Percentiles rank a stretch among this genome's conserved stretches.
These are phyloP conservation scores for Lobophora halterata DNA, from an alignment of 2,888 invertebrate species.

Conservation along the genomic window DNA sequence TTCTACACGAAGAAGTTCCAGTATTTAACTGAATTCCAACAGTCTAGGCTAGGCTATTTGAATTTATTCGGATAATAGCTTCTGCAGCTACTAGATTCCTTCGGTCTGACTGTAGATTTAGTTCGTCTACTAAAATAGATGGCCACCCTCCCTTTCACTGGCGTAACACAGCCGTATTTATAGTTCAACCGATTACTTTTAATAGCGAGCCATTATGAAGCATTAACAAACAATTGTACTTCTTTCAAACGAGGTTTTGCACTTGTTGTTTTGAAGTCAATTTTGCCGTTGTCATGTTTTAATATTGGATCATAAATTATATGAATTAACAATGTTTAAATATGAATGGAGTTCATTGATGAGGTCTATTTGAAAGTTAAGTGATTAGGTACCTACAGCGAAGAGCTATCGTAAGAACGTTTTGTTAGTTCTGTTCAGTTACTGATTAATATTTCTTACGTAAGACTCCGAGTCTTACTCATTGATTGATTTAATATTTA, in stretches of 20 bases:
- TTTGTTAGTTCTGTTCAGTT: no score
- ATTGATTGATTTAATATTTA: no score
- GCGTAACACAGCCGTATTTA: constrained; percentile 59
- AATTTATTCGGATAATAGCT: no score
- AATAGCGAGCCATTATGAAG: constrained; percentile 31
- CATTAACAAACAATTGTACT: constrained; percentile 33
- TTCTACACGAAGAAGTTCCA: no score
- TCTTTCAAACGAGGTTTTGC: constrained; percentile 28
- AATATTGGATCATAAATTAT: constrained; percentile 23
- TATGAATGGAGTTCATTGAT: constrained; percentile 15
- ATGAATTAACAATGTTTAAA: no score
- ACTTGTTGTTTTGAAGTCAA: constrained; percentile 17
- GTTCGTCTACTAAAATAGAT: constrained; percentile 68
- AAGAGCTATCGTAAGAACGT: neutral
- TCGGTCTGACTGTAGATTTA: constrained; percentile 41
- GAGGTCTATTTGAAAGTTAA: constrained; percentile 14
- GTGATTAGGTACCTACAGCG: constrained; percentile 1
- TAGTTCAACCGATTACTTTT: constrained; percentile 45
- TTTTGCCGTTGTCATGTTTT: constrained; percentile 20
- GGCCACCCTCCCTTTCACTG: constrained; percentile 77
- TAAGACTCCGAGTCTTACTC: neutral
- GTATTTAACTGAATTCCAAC: no score
- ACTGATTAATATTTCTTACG: no score
- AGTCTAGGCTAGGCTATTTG: no score
- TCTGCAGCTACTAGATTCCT: constrained; percentile 3